Conservation (phyloP, 2,113 vertebrate genomes). For the Tinamus guttatus region DNA sequence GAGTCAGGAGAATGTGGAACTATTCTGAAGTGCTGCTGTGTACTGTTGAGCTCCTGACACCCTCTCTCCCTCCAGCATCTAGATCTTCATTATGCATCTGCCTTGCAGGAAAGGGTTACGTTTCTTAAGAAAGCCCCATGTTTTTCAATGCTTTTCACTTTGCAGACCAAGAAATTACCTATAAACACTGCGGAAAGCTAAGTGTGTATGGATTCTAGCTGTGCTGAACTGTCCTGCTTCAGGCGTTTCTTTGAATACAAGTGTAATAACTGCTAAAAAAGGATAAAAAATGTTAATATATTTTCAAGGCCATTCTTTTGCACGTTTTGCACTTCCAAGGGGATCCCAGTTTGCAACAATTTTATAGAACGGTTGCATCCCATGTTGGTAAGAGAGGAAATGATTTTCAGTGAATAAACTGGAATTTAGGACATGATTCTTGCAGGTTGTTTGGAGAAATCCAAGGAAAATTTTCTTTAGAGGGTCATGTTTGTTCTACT, state of each 20-base stretch:
- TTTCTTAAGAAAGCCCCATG: not conserved
- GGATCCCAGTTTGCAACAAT: not conserved
- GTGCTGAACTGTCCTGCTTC: not conserved
- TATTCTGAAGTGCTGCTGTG: not conserved
- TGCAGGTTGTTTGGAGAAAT: not conserved
- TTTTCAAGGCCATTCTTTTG: not conserved
- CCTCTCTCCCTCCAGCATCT: not conserved
- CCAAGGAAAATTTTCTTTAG: not conserved
- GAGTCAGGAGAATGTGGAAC: not conserved
- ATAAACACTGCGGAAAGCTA: not conserved
- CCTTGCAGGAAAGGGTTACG: constrained; percentile 1
- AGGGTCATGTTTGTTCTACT: not conserved
- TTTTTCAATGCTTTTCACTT: not conserved
- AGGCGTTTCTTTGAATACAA: not conserved
- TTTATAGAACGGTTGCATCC: not conserved
- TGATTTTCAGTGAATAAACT: constrained; percentile 10
- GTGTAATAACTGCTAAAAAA: not conserved
- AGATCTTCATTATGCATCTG: not conserved
- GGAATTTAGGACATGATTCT: not conserved
- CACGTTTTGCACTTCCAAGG: not conserved
- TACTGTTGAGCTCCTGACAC: not conserved
- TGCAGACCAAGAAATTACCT: not conserved
- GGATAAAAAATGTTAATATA: not conserved
- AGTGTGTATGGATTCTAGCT: not conserved
- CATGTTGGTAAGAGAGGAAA: not conserved